Conservation (phyloP, 2,797 vertebrate genomes). For the Tenualosa thibaudeaui region DNA sequence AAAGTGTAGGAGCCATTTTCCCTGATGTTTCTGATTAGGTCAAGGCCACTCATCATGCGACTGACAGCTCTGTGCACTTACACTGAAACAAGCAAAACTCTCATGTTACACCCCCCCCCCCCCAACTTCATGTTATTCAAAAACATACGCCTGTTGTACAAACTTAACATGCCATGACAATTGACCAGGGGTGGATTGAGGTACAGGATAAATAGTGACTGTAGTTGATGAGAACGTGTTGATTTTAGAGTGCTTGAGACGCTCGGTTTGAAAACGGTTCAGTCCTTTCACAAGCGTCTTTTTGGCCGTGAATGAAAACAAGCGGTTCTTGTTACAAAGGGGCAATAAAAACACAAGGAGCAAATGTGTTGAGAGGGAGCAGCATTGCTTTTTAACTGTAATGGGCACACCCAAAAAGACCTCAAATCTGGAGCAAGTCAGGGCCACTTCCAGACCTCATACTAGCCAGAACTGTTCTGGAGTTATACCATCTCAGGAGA, state of each 20-base stretch:
- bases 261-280: not conserved
- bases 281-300: not conserved
- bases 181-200: not conserved
- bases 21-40: conserved; percentile 2
- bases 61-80: not conserved
- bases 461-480: not conserved
- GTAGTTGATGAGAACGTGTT: not conserved
- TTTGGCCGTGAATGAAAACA: conserved; percentile 14
- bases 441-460: not conserved
- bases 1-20: not conserved
- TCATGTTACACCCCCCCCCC: not conserved
- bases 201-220: not conserved
- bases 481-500: not conserved
- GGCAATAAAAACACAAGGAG: not conserved
- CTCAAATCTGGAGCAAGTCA: not conserved
- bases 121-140: not conserved
- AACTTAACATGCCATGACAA: conserved; percentile 7
- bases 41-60: not conserved
- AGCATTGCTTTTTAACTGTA: not conserved
- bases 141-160: not conserved
- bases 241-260: conserved; percentile 14
- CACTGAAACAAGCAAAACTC: not conserved
- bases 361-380: not conserved
- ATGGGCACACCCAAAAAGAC: not conserved
- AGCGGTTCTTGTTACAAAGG: conserved; percentile 15